A percentile compares a stretch with the other conserved stretches of the same genome.
These are phyloP conservation scores for Crypturellus tataupa DNA, from an alignment of 2,797 vertebrate genomes.

Conservation along the genomic window DNA sequence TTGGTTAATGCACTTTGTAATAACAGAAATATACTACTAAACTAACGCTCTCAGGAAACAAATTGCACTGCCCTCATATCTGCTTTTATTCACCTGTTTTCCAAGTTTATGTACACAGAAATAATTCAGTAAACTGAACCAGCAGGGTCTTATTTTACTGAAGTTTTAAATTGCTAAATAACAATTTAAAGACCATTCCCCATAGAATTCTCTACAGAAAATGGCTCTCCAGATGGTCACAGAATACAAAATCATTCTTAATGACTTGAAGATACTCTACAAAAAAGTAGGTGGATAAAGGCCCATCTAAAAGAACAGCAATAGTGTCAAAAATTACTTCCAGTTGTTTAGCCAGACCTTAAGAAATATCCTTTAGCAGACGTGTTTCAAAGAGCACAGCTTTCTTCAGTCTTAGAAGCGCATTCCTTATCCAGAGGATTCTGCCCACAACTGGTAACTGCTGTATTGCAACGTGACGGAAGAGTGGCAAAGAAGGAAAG, in stretches of 20 bases:
- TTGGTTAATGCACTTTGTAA: not conserved
- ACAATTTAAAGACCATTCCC: not conserved
- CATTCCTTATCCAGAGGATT: not conserved
- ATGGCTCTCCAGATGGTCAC: not conserved
- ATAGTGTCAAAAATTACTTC: not conserved
- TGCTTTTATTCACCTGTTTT: not conserved
- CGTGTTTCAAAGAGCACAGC: fast-evolving
- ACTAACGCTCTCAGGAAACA: not conserved
- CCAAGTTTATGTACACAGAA: not conserved
- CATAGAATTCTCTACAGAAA: too few species aligned
- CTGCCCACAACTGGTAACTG: fast-evolving
- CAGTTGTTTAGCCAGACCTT: not conserved
- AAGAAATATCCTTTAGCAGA: not conserved
- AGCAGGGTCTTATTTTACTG: not conserved
- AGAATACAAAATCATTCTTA: not conserved
- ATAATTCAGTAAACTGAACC: not conserved
- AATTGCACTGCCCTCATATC: not conserved
- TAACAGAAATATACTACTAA: not conserved
- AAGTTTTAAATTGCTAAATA: not conserved
- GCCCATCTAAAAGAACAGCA: not conserved
- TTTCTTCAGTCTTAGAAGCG: not conserved
- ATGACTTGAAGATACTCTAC: not conserved
- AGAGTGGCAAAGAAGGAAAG: not conserved
- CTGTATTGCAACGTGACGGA: fast-evolving
- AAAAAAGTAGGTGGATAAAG: not conserved